phyloP scores from a whole-genome alignment of 1,140 invertebrate species.

The Rhagoletis pomonella region DNA sequence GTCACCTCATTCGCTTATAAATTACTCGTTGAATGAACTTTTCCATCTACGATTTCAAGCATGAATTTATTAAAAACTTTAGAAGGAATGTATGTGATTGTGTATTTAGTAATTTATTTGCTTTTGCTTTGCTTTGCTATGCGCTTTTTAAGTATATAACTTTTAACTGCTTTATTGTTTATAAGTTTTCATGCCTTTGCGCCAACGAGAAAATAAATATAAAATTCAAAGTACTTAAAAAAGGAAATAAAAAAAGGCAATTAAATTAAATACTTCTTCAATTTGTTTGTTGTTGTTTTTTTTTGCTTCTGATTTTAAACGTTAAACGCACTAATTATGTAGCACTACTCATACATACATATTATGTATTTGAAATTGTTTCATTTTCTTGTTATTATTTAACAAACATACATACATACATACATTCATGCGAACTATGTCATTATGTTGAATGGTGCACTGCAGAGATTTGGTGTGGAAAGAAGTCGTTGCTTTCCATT shows the following conservation, averaged over 20 bases:
- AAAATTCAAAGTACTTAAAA: neutral
- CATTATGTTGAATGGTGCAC: too few species aligned
- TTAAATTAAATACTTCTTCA: neutral
- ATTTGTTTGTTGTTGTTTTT: neutral
- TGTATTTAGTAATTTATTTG: constrained; percentile 24
- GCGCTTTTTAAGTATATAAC: neutral
- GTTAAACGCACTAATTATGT: neutral
- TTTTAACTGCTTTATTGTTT: neutral
- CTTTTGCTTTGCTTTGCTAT: neutral
- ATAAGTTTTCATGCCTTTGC: neutral
- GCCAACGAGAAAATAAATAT: neutral
- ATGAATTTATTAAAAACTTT: constrained; percentile 24
- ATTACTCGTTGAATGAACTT: neutral
- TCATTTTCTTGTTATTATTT: neutral
- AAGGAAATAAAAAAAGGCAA: neutral
- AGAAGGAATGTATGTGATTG: constrained; percentile 12
- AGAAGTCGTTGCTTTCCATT: too few species aligned
- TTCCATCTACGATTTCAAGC: neutral
- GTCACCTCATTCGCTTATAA: too few species aligned
- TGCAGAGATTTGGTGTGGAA: too few species aligned
- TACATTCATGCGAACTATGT: neutral
- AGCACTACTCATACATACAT: constrained; percentile 11
- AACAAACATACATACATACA: constrained; percentile 18
- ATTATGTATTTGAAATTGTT: neutral
- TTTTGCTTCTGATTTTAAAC: neutral